Evolutionary conservation across 2,113 vertebrate genomes (phyloP).

Genomic region (Alligator mississippiensis): DNA sequence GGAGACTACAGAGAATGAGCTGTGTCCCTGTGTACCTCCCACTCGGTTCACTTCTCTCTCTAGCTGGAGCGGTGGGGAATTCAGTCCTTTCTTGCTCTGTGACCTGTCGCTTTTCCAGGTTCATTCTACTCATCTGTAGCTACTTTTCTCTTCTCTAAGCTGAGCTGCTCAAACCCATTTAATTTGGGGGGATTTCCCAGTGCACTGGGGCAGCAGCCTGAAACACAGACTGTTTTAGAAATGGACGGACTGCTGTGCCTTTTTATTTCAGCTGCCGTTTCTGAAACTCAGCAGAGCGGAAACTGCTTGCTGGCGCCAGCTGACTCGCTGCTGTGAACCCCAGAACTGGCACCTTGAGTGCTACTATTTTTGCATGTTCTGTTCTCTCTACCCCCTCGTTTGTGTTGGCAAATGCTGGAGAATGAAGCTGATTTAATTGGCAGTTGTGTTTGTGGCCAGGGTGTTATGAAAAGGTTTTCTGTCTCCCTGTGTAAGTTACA

Average conservation of each 20-base stretch:
- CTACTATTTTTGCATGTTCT: neutral
- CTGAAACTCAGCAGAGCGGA: constrained; percentile 6
- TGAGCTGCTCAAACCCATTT: too few relatives aligned
- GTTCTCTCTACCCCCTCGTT: constrained; percentile 63
- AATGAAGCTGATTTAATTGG: constrained; percentile 56
- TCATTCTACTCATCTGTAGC: neutral
- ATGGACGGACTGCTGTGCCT: fast-evolving
- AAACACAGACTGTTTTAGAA: neutral
- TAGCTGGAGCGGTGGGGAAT: neutral
- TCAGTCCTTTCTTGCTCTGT: neutral
- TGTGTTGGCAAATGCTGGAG: constrained; percentile 73
- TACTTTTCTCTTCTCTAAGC: neutral
- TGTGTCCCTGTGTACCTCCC: neutral
- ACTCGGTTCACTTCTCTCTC: neutral
- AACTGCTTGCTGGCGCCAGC: constrained; percentile 24
- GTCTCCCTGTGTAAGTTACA: constrained; percentile 69
- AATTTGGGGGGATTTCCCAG: neutral
- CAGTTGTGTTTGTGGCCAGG: constrained; percentile 72
- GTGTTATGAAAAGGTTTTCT: constrained; percentile 82
- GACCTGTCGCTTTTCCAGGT: neutral
- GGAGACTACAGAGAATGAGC: neutral
- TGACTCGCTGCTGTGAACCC: neutral
- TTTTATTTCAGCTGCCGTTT: fast-evolving
- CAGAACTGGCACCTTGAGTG: neutral
- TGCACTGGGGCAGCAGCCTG: too few relatives aligned